phyloP scores from a whole-genome alignment of 2,888 invertebrate genomes.

The Geophilus truncorum region DNA sequence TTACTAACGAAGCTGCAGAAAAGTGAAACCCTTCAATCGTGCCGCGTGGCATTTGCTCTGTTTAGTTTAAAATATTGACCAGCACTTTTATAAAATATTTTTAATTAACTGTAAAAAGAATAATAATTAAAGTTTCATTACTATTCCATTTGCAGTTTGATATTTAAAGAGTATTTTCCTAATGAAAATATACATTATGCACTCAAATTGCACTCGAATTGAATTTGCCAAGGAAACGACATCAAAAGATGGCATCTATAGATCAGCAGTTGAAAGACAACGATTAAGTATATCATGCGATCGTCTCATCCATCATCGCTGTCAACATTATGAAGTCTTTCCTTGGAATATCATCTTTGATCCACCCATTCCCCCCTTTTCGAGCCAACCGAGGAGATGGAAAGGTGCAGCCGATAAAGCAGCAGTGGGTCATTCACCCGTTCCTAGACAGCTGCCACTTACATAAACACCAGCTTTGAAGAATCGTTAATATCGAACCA shows the following conservation, averaged over 20 bases:
- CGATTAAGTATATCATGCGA: neutral
- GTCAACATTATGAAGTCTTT: neutral
- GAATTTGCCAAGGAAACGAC: too few species aligned
- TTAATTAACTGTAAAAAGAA: too few species aligned
- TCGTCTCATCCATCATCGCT: neutral
- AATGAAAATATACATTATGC: too few species aligned
- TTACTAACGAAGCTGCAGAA: neutral
- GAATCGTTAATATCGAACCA: constrained; percentile 1
- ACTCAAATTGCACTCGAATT: neutral
- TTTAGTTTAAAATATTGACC: too few species aligned
- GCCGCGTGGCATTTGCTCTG: too few species aligned
- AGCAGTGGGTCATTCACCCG: neutral
- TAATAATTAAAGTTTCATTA: too few species aligned
- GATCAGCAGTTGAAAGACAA: neutral
- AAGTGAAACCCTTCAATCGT: neutral
- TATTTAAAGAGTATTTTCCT: too few species aligned
- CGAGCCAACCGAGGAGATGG: too few species aligned
- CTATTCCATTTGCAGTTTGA: too few species aligned
- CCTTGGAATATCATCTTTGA: neutral
- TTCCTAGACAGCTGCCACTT: neutral
- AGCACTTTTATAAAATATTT: too few species aligned
- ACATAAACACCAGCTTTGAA: constrained; percentile 7
- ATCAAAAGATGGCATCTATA: too few species aligned
- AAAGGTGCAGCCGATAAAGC: neutral
- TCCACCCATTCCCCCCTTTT: neutral